Evolutionary conservation across 1,140 invertebrate species (phyloP), one percentile per base, ranked within the genome.

Genomic region (Ips typographus): DNA sequence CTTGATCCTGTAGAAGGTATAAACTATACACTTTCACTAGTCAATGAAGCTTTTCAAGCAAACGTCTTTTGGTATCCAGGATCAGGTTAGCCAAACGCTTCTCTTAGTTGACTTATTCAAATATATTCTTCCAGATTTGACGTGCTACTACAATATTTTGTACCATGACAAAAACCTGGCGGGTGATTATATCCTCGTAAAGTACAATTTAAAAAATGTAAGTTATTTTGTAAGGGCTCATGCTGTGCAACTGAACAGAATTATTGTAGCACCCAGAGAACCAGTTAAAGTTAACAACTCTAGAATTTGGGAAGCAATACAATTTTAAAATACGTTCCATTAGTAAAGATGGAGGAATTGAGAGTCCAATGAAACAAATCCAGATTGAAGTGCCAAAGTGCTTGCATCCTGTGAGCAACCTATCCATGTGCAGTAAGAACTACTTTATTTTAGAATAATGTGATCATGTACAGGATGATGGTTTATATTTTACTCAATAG

Each of bases 341-440:
- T 49, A 41, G 42, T 43, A 44, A 53, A 8, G 61, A 42, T 8
- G 43, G 40, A 1, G 3, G 5, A 4, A 38, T 40, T 43, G 71
- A 72, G 51, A 61, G 71, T 39, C 40, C 62, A 4, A 57, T 60
- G 49, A 62, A 61, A 40, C 62, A 38, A 40, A n/a, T 72, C 5
- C 43, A 66, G 8, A 66, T 72, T 38, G 42, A 8, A 38, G 40
- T 65, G 1, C 79, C 79, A 3, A 68, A 74, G 2, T 84, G 83
- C 68, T 68, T 80, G 37, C 71, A 80, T 43, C 43, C 79, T 2
- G 74, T 80, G 65, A 68, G 74, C 36, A 76, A 77, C 70, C 70
- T 83, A 5, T 72, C 58, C 0, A 70, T 77, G 5, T 83, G 82
- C 59, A 47, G 82, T 83, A 72, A 78, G 77, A 76, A 73, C 40